Conservation (phyloP, 1,140 invertebrate genomes). For the Zaprionus vittiger region DNA sequence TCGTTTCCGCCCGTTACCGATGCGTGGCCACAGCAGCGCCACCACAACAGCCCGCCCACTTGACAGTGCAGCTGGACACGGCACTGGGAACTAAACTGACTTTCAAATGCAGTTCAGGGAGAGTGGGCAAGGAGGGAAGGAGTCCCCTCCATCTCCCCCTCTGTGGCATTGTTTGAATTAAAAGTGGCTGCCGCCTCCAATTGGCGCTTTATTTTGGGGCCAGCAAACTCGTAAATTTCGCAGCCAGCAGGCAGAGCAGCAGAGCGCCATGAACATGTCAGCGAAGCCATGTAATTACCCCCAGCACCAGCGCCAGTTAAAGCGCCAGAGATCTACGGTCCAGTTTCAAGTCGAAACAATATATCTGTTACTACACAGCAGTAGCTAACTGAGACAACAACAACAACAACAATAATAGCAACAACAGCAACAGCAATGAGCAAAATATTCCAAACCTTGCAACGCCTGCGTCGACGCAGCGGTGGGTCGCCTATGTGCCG, state of each 20-base stretch:
- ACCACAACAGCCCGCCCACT: constrained; percentile 59
- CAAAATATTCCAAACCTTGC: constrained; percentile 9
- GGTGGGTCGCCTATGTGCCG: constrained; percentile 65
- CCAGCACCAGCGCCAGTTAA: constrained; percentile 47
- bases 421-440: constrained; percentile 3
- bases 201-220: constrained; percentile 57
- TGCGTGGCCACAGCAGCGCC: constrained; percentile 43
- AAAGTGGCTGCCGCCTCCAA: constrained; percentile 72
- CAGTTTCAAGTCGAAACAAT: constrained; percentile 5
- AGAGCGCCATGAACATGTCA: constrained; percentile 76
- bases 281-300: constrained; percentile 79
- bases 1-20: constrained; percentile 8
- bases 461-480: constrained; percentile 49
- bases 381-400: constrained; percentile 19
- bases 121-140: not conserved
- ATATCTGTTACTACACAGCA: constrained; percentile 15
- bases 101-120: constrained; percentile 59
- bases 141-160: not conserved
- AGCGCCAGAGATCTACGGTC: constrained; percentile 27
- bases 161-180: constrained; percentile 45
- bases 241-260: constrained; percentile 35
- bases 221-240: constrained; percentile 46
- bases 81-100: constrained; percentile 23
- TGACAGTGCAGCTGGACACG: constrained; percentile 67
- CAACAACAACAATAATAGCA: constrained; percentile 29